Conservation (phyloP, 2,797 vertebrate genomes). For the Aulostomus chinensis region DNA sequence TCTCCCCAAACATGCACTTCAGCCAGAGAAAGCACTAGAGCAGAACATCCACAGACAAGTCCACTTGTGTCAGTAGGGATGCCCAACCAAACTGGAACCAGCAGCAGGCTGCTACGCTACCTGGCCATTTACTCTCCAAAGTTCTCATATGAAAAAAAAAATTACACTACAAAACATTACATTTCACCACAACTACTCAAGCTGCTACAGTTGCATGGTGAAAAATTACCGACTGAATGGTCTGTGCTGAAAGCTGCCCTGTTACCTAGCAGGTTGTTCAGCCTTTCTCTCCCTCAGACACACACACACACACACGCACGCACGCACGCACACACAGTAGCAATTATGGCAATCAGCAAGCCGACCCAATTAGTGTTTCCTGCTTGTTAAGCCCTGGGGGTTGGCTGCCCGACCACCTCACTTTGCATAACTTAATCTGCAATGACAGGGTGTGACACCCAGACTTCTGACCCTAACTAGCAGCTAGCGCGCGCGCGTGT, state of each 20-base stretch:
- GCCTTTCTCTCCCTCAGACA: constrained; percentile 74
- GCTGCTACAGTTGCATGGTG: too few species aligned
- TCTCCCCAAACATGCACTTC: too few species aligned
- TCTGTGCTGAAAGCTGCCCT: constrained; percentile 59
- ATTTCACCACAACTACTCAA: too few species aligned
- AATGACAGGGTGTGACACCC: constrained; percentile 97
- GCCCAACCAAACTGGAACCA: too few species aligned
- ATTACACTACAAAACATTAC: too few species aligned
- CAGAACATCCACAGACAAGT: too few species aligned
- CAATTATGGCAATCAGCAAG: constrained; percentile 98
- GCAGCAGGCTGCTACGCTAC: too few species aligned
- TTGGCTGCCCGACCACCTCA: constrained; percentile 84
- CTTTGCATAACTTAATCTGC: constrained; percentile 98
- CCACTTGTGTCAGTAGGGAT: too few species aligned
- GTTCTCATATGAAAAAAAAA: too few species aligned
- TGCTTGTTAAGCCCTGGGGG: constrained; percentile 86
- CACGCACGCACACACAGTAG: constrained; percentile 89
- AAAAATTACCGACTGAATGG: not conserved
- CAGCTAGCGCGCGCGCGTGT: constrained; percentile 57
- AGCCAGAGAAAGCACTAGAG: too few species aligned
- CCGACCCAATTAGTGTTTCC: constrained; percentile 88
- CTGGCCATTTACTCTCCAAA: too few species aligned
- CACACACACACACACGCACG: constrained; percentile 33
- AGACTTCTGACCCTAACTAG: constrained; percentile 90
- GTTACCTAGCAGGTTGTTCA: constrained; percentile 75